Conservation (phyloP, 2,113 vertebrate genomes). For the Chitala chitala region DNA sequence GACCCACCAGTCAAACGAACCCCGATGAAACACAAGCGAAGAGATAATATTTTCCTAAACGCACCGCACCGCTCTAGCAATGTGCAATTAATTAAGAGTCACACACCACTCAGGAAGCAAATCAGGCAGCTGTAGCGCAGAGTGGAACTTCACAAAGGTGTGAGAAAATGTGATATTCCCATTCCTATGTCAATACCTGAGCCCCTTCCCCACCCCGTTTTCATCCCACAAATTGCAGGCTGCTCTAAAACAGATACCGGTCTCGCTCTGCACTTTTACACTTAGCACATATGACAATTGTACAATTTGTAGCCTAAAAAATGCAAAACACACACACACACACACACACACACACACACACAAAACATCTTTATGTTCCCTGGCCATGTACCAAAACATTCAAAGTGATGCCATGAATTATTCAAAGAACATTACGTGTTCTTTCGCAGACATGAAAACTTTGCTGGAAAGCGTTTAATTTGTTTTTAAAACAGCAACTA, state of each 20-base stretch:
- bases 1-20: conserved; percentile 82
- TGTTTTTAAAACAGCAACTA: conserved; percentile 22
- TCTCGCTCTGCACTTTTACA: no score
- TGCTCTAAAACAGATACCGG: background rate
- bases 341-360: background rate
- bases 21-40: conserved; percentile 81
- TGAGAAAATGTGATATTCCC: conserved; percentile 1
- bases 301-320: background rate
- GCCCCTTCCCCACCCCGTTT: no score
- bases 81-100: conserved; percentile 12
- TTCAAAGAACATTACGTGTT: background rate
- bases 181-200: no score
- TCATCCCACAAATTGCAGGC: background rate
- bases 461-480: background rate
- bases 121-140: background rate
- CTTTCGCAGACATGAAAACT: background rate
- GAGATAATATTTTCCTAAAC: conserved; percentile 83
- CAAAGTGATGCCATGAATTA: background rate
- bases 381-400: background rate
- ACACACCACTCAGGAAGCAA: background rate
- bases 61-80: conserved; percentile 61
- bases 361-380: background rate
- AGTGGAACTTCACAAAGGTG: background rate
- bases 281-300: no score
- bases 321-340: background rate